Percentiles rank a stretch among this genome's conserved stretches.
Conservation (phyloP, 2,888 invertebrate genomes). For the Cloeon dipterum region DNA sequence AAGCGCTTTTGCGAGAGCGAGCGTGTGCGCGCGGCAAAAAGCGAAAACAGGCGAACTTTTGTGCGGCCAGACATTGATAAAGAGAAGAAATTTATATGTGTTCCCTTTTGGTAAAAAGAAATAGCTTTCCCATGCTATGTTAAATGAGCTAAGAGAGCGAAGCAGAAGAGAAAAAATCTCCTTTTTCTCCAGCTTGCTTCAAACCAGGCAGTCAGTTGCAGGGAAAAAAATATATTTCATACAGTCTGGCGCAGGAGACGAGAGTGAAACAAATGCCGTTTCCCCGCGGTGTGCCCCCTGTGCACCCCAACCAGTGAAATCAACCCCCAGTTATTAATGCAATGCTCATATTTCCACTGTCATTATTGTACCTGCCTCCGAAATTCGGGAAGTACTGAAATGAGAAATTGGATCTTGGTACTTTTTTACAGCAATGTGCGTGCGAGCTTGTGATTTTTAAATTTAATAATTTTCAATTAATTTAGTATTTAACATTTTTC, state of each 20-base stretch:
- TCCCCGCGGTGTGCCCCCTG: no score
- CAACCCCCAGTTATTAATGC: no score
- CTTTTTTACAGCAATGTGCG: no score
- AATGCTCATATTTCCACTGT: no score
- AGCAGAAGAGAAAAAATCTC: not conserved
- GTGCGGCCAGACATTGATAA: conserved; percentile 6
- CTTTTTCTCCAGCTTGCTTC: not conserved
- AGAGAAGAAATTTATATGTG: conserved; percentile 6
- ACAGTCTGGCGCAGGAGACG: no score
- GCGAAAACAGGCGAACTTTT: conserved; percentile 5
- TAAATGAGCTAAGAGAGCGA: conserved; percentile 5
- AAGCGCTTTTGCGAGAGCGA: conserved; percentile 4
- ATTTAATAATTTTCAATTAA: no score
- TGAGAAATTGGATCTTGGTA: no score
- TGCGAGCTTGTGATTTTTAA: no score
- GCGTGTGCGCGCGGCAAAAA: conserved; percentile 5
- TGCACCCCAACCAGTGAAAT: no score
- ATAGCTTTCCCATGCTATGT: conserved; percentile 6
- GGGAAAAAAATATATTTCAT: not conserved
- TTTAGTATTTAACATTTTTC: no score
- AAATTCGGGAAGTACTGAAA: no score
- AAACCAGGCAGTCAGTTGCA: not conserved
- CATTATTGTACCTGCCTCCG: no score
- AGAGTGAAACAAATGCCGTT: not conserved
- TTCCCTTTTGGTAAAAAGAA: conserved; percentile 5